Evolutionary conservation across 2,797 vertebrate species (phyloP), one percentile per base, ranked within the genome.

Genomic region (Cetoscarus ocellatus): DNA sequence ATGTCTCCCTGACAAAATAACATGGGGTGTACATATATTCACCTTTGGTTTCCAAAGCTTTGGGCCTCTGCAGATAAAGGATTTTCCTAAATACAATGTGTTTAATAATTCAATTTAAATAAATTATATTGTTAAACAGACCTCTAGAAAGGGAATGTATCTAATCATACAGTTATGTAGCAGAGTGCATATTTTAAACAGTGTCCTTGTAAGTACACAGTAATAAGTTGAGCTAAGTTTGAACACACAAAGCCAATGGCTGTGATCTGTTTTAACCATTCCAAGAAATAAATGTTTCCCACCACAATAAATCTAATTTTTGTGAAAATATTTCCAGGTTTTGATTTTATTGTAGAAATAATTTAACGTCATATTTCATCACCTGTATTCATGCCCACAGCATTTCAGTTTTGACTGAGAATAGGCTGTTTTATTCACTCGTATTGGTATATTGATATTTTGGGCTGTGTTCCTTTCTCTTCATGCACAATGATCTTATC

Each of bases 381-480:
- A 36, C 17, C 12, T 14, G 27, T 51, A 17, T 52, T 34, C 9
- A 40, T n/a, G 47, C 36, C 9, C 1, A 10, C 18, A 35, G 7
- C 38, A 61, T 38, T 36, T 44, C 36, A 38, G 48, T 36, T 19
- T 43, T 18, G 51, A 15, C 27, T 52, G 47, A 44, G 10, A 58
- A 48, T 10, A 11, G 15, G 17, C 10, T 3, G 18, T 45, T 34
- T 43, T 59, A 35, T 62, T 57, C 35, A 19, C 43, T 53, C 34
- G 15, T n/a, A 15, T 53, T 53, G 51, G 34, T 53, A 53, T 53
- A 53, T 65, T 60, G 38, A 39, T 61, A 44, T 50, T 61, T 61
- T 3, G 9, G 51, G 14, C 57, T 61, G 44, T 17, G 40, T 60
- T 35, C 47, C 53, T 34, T 35, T 6, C 50, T 50, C 63, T 36